These are phyloP conservation scores for Zalophus californianus DNA, from an alignment of 2,797 vertebrate species.

Conservation along the genomic window DNA sequence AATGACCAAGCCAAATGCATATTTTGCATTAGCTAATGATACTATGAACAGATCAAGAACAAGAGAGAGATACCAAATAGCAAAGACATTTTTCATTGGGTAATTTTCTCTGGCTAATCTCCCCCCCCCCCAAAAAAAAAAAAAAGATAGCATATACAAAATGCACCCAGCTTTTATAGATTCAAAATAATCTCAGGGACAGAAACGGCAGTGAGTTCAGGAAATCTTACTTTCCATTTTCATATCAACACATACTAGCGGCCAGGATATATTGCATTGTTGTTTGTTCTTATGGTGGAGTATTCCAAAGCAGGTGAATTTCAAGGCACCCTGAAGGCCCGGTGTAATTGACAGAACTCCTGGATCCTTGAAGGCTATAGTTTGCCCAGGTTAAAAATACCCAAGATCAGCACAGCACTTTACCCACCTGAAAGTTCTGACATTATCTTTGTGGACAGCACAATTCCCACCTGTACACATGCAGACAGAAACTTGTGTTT, in stretches of 20 bases:
- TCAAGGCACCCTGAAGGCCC: neutral
- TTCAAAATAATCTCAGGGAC: neutral
- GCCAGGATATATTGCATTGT: neutral
- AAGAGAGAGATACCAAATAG: neutral
- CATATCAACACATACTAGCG: neutral
- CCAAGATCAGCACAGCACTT: neutral
- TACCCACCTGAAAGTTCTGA: neutral
- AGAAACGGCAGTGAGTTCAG: neutral
- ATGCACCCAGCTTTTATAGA: neutral
- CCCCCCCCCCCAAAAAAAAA: neutral
- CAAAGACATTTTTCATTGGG: neutral
- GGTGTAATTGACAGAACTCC: neutral
- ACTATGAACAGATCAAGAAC: neutral
- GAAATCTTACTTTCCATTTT: neutral
- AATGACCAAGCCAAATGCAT: neutral
- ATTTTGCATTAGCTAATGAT: neutral
- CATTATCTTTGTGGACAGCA: neutral
- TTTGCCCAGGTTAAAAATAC: neutral
- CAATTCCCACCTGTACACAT: neutral
- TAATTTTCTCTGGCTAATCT: neutral
- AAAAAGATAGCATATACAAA: neutral
- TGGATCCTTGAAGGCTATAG: neutral
- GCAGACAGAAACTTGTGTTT: neutral
- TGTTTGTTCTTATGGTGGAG: neutral
- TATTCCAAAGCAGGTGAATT: neutral